Conservation (phyloP, 64 coral and sea anemone species). For the Pocillopora verrucosa region DNA sequence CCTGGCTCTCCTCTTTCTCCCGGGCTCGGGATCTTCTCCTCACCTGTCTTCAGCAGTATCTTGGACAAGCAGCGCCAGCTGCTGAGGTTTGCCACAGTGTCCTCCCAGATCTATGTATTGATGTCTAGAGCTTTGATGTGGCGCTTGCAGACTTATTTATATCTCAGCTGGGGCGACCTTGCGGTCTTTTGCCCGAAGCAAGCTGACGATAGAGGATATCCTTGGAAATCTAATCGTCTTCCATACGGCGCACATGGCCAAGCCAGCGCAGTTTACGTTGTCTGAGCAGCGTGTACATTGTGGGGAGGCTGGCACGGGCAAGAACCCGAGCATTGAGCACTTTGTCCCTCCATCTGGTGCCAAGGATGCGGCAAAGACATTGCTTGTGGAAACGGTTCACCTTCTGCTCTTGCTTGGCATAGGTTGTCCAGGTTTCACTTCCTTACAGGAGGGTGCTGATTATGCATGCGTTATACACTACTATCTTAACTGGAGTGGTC, state of each 20-base stretch:
- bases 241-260: background rate
- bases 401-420: no score
- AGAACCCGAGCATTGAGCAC: conserved; percentile 8
- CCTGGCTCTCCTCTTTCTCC: background rate
- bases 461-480: conserved; percentile 7
- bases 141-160: background rate
- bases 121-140: conserved; percentile 14
- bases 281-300: no score
- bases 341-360: conserved; percentile 23
- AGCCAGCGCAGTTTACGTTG: background rate
- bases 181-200: background rate
- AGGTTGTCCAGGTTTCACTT: background rate
- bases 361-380: no score
- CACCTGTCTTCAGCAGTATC: background rate
- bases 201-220: background rate
- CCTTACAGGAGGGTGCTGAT: background rate
- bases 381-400: no score
- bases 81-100: conserved; percentile 1
- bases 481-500: background rate
- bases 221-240: background rate
- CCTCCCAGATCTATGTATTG: background rate
- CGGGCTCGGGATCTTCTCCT: background rate
- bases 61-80: background rate
- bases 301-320: no score
- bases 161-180: background rate